phyloP scores from a whole-genome alignment of 2,113 vertebrate species.

The Carettochelys insculpta region DNA sequence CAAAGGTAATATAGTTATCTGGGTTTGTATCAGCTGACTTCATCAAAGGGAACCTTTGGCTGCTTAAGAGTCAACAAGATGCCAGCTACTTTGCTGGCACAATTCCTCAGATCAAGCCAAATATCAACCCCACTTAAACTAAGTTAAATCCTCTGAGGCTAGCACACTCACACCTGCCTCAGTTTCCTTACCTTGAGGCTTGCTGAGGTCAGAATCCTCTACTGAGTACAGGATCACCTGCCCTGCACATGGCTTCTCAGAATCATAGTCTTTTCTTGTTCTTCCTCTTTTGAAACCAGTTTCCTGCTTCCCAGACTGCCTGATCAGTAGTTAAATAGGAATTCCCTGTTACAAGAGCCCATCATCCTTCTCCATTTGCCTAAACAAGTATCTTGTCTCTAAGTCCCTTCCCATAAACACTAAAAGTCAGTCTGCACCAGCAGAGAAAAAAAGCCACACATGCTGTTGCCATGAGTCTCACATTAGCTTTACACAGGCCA shows the following conservation, averaged over 20 bases:
- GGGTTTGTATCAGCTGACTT: background rate
- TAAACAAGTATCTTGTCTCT: background rate
- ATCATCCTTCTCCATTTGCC: background rate
- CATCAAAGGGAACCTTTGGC: constrained; percentile 28
- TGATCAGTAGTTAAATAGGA: background rate
- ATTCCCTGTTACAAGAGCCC: background rate
- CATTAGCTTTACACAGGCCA: background rate
- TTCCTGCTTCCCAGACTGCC: background rate
- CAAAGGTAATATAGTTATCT: constrained; percentile 1
- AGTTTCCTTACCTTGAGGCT: background rate
- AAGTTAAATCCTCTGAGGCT: background rate
- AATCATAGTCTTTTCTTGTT: background rate
- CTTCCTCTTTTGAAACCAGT: background rate
- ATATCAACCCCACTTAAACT: background rate
- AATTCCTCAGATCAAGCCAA: background rate
- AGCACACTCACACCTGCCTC: background rate
- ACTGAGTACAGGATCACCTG: background rate
- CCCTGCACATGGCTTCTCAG: too few species aligned
- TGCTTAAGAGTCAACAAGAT: background rate
- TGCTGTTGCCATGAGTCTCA: background rate
- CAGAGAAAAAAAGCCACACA: background rate
- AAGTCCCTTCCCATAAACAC: background rate
- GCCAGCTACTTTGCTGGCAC: background rate
- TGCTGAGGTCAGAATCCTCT: background rate
- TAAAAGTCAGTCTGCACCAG: background rate